A percentile compares a stretch with the other conserved stretches of the same genome.
Evolutionary conservation across 1,140 invertebrate species (phyloP).

Genomic region (Periplaneta americana): DNA sequence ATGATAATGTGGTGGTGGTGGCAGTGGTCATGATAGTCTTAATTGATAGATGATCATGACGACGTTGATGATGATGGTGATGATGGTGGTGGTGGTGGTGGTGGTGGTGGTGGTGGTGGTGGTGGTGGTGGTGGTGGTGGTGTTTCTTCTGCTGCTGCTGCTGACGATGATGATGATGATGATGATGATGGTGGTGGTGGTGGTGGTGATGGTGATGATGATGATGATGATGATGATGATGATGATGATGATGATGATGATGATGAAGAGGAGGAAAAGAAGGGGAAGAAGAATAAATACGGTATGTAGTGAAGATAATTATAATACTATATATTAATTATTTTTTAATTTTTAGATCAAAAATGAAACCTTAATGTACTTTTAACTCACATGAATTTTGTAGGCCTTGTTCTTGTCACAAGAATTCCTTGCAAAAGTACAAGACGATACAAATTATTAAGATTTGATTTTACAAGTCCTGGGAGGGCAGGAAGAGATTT

Average conservation of each 20-base stretch:
- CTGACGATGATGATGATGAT: too few species aligned
- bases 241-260: not conserved
- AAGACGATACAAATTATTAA: not conserved
- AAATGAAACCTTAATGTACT: not conserved
- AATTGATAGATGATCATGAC: not conserved
- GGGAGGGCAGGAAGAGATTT: not conserved
- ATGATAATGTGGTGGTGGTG: not conserved
- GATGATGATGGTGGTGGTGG: too few species aligned
- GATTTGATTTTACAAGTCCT: not conserved
- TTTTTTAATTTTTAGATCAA: not conserved
- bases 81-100: too few species aligned
- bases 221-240: not conserved
- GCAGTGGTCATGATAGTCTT: not conserved
- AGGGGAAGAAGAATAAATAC: not conserved
- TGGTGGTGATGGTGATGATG: not conserved
- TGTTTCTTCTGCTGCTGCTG: too few species aligned
- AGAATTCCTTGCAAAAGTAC: conserved; percentile 17
- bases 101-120: too few species aligned
- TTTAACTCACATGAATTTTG: conserved; percentile 21
- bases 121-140: too few species aligned
- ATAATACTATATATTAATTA: not conserved
- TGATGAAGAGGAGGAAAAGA: not conserved
- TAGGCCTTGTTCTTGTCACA: conserved; percentile 9
- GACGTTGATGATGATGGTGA: not conserved
- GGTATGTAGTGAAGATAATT: not conserved